Base-by-base conservation (phyloP, 1,140 invertebrate species). In the Lordiphosa clarofinis region DNA sequence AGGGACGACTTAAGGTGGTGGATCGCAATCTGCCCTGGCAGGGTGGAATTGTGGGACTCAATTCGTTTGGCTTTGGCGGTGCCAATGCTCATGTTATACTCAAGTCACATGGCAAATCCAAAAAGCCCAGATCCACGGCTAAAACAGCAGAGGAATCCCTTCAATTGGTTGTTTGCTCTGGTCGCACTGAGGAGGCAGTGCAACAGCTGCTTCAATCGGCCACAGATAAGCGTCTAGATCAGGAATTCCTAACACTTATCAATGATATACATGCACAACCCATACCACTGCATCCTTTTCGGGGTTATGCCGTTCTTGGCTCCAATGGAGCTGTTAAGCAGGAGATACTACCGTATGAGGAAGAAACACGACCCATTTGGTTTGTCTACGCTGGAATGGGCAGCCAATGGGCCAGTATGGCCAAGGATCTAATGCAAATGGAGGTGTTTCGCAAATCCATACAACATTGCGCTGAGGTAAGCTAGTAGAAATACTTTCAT, bases 21-120 rank as follows among this genome's bases (percentile, higher is more conserved):
- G 92, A 94, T 58, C 92, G 94, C 67, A 92, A 94, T 55, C 93
- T 92, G 13, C 91, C 92, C n/a, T 97, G 95, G 94, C 93, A 95
- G 37, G 96, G 96, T 12, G 96, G 96, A 7, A 90, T 96, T 28
- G 92, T 96, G 10, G 97, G 93, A 1, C 84, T 99, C 1, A 99
- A 99, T 89, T 98, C 96, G 4, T 99, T 99, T 90, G 98, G 98
- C 19, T 99, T 99, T 90, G 98, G 98, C 46, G 98, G 98, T 44
- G 96, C 97, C 19, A 99, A 99, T 90, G 97, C 95, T n/a, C 98
- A 99, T 89, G 90, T 96, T 1, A 90, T 99, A 39, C 90, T 99
- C 0, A 93, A 94, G 68, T 94, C 94, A 1, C 94, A 95, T 84
- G 91, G 91, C 0, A 95, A 82, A 4, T 93, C 82, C 90, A 92